Base-by-base conservation (phyloP, 2,113 vertebrate species). In the Lanius ludovicianus region DNA sequence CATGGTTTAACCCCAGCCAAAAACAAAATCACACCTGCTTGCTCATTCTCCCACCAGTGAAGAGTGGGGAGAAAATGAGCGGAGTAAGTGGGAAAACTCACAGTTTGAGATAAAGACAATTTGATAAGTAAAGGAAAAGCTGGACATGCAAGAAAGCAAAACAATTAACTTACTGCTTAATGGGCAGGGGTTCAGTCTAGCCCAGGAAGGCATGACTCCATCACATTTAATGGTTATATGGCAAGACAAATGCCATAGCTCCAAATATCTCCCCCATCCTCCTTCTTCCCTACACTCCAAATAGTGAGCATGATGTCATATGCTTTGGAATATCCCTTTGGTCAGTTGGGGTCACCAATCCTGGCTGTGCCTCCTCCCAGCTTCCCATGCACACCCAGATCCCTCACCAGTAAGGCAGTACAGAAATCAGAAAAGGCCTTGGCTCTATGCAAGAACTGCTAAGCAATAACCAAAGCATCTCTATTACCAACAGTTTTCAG, bases 371-470 rank as follows among this genome's bases (percentile, higher is more conserved):
- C 27, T 42, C 21, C 14, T 64, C 14, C 59, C 25, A 35, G 9
- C 7, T 42, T 42, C 35, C 50, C 17, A 19, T 23, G 25, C n/a
- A 35, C 24, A 4, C 11, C 16, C 20, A 35, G 21, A 3, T 7
- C 20, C 18, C 42, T 49, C 0, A 0, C 21, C 59, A 35, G 8
- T 9, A 7, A 2, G 5, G 25, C 22, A 42, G 17, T 13, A 25
- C 10, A 49, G 39, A 49, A 88, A 50, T 8, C 25, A 57, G 35
- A 44, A 50, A 13, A 65, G 37, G 10, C 12, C 12, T 73, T 65
- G 42, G 5, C 18, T 65, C 18, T 44, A 3, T 28, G 42, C 13
- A 33, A 44, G 18, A 3, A 5, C 31, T 42, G 35, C 50, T 65
- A 50, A 33, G 28, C 31, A 73, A 57, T 23, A 50, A 44, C 15